Evolutionary conservation across 2,113 vertebrate genomes (phyloP).

Genomic region (Illadopsis cleaveri): DNA sequence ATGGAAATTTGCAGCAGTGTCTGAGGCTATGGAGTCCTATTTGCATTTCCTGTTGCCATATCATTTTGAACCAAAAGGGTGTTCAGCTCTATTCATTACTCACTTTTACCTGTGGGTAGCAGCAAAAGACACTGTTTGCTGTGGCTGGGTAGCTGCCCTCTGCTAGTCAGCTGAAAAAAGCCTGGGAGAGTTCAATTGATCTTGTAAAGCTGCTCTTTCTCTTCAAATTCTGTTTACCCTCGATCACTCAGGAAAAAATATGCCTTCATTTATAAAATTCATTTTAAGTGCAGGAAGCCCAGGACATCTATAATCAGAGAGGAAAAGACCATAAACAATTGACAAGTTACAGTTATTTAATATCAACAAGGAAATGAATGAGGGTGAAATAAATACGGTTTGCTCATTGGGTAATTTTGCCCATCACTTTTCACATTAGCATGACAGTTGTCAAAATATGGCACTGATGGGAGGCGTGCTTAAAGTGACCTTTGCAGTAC

Average conservation of each 20-base stretch:
- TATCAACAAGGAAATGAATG: background rate
- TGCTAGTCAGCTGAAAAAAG: background rate
- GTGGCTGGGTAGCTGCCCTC: background rate
- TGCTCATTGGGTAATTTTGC: background rate
- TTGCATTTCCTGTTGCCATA: background rate
- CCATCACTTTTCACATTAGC: background rate
- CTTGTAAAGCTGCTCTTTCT: background rate
- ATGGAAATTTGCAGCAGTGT: background rate
- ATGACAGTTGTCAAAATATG: background rate
- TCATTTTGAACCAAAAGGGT: background rate
- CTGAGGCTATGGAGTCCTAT: background rate
- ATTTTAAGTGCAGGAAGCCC: background rate
- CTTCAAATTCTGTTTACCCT: background rate
- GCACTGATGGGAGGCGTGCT: background rate
- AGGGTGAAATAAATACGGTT: background rate
- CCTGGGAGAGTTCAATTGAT: background rate
- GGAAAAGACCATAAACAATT: background rate
- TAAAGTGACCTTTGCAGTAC: constrained; percentile 44
- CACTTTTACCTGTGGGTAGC: constrained; percentile 59
- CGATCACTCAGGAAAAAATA: background rate
- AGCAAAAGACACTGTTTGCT: constrained; percentile 44
- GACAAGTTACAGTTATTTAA: background rate
- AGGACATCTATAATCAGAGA: background rate
- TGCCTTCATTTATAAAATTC: background rate
- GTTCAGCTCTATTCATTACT: constrained; percentile 19